Evolutionary conservation across 1,140 invertebrate genomes (phyloP), one percentile per base, ranked within the genome.

Genomic region (Trissolcus basalis): DNA sequence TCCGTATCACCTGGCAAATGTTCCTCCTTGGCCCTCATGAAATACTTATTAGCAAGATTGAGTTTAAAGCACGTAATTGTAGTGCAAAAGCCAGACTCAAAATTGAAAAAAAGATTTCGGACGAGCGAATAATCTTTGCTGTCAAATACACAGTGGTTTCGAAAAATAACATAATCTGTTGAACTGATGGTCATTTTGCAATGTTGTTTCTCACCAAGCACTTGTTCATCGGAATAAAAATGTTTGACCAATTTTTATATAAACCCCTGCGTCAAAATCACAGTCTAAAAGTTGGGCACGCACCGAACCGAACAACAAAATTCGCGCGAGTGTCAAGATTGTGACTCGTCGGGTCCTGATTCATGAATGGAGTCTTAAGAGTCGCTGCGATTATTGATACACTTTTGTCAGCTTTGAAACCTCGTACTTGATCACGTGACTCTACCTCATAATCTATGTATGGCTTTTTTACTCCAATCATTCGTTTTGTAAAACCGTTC

Each of bases 301-400:
- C 3, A 39, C 36, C 9, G 9, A 39, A 39, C 36, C 16, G 12
- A 33, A 45, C 35, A 27, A 10, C 47, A 33, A 58, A 55, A 44
- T 12, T 53, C 9, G 44, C 63, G 58, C 71, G 51, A 50, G 41
- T 0, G 36, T 16, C 43, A 60, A 44, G 61, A 54, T 48, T 49
- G 14, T 54, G 43, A 54, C 56, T 51, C 16, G 19, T 74, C 71
- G 63, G 71, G 58, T 39, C 58, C 56, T 56, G 63, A 65, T 60
- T 60, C 65, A 65, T 73, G 70, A 73, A 73, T 73, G 70, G 53
- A 54, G 47, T 51, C 19, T 7, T 15, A 27, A 39, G 32, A 47
- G 15, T 36, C 16, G 55, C 48, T 6, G n/a, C 41, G 49, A 36
- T 33, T 55, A 59, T 39, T 54, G 49, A 60, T 73, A 72, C 54